Base-by-base conservation (phyloP, 2,797 vertebrate species). In the Malurus leucopterus region DNA sequence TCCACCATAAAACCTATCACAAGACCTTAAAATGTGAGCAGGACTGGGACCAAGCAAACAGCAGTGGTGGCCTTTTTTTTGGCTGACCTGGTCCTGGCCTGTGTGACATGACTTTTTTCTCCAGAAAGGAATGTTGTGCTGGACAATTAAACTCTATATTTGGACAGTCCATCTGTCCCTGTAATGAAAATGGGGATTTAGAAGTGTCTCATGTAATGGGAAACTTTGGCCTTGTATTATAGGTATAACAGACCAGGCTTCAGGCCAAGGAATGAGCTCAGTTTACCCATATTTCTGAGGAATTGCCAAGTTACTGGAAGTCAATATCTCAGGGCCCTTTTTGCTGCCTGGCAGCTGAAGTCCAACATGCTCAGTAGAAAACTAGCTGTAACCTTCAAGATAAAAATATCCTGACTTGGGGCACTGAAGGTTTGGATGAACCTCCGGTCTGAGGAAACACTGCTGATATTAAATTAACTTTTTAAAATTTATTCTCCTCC, bases 211-310 rank as follows among this genome's bases (percentile, higher is more conserved):
- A 74, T 4, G 2, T 91, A 72, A 87, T 20, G 19, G n/a, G 71
- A 92, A 92, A 51, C 11, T 72, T 86, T 84, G 59, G 36, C 47
- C 44, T 27, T 86, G 29, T 57, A 38, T 30, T 70, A 40, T 21
- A 92, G 24, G 23, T 79, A 13, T 87, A 83, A 88, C 49, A 75
- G 57, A 82, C 20, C 40, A 83, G 90, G 88, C 75, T 50, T 2
- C 3, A 75, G 54, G 91, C 93, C 88, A 91, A 91, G 44, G 57
- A 94, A 92, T 91, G 88, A 93, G 58, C 78, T 86, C 81, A 94
- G 59, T 65, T 86, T 81, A 70, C 23, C 40, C 61, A 79, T 15
- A 62, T 77, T 81, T 78, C 68, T 91, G 92, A 88, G 81, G 69
- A 94, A 87, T 27, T 89, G 82, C 58, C 61, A 81, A 65, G 44